Evolutionary conservation across 2,888 invertebrate species (phyloP).

Genomic region (Brachyptera risi): DNA sequence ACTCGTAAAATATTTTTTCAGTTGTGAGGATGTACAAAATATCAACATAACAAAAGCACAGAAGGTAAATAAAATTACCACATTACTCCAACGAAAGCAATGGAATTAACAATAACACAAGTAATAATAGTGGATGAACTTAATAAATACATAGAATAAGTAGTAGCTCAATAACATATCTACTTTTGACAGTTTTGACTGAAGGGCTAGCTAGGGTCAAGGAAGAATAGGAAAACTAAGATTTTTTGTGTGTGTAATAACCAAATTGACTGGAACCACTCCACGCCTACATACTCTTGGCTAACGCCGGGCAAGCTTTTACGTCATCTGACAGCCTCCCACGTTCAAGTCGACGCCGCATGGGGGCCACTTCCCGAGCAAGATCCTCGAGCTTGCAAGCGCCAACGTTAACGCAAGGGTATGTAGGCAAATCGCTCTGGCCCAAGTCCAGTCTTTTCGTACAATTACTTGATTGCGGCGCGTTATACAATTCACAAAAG

Average conservation of each 20-base stretch:
- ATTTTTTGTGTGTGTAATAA: too few species aligned
- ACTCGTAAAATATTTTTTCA: constrained; percentile 30
- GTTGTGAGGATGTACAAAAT: constrained; percentile 32
- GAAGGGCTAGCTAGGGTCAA: not conserved
- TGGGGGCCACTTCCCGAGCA: not conserved
- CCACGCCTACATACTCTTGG: too few species aligned
- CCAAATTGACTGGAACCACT: too few species aligned
- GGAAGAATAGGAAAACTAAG: not conserved
- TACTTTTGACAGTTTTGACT: not conserved
- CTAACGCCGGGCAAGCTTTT: too few species aligned
- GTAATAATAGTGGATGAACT: not conserved
- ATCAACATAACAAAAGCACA: constrained; percentile 32
- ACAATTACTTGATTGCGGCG: too few species aligned
- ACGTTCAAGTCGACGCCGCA: not conserved
- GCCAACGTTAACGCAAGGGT: too few species aligned
- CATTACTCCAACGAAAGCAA: constrained; percentile 21
- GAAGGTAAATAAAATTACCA: constrained; percentile 26
- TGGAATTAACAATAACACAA: constrained; percentile 9
- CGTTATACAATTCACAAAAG: too few species aligned
- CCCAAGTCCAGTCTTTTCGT: too few species aligned
- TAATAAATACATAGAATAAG: not conserved
- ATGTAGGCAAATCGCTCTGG: too few species aligned
- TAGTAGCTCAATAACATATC: constrained; percentile 1
- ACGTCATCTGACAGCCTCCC: too few species aligned
- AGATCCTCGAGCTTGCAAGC: not conserved